Evolutionary conservation across 1,140 invertebrate species (phyloP), one percentile per base, ranked within the genome.

Genomic region (Thaumatotibia leucotreta): DNA sequence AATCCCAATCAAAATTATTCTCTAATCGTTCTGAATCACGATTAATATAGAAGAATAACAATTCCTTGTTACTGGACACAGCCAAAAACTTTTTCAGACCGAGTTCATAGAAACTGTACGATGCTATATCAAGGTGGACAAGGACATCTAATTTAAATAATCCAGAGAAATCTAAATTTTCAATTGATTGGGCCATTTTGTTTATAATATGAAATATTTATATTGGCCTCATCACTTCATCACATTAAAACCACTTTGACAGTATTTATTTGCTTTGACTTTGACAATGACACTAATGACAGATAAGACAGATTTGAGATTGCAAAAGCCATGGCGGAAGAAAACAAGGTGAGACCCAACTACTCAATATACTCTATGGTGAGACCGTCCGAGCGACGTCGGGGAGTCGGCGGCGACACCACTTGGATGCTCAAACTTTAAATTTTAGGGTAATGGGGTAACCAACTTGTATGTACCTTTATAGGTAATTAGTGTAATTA

Each of bases 101-200:
- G 0, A 90, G 80, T 84, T 90, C 88, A 64, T 89, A 90, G 67
- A 88, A 89, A 72, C 79, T 86, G 39, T 89, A 83, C 14, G 78
- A 77, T 23, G 65, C 63, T 67, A 88, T 84, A 76, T 90, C 84
- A 17, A 86, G 70, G 65, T 88, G 86, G 14, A 87, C 67, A 22
- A 90, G 72, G 22, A 86, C 84, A 75, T 88, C 86, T 73, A 90
- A 78, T 79, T 85, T 90, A 70, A 88, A 90, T 72, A 90, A 66
- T 45, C 74, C 73, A 23, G 72, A 76, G 65, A 78, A 79, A 69
- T 79, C 75, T 35, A 75, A 64, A 63, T 68, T 66, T 70, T 78
- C 71, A 63, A 32, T 67, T 39, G 33, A 22, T 45, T 67, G 71
- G 10, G 69, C 61, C 71, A 73, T 73, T 35, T 65, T 71, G 20